These are phyloP conservation scores for Pteropus alecto DNA, from an alignment of 2,113 vertebrate genomes.

Conservation along the genomic window DNA sequence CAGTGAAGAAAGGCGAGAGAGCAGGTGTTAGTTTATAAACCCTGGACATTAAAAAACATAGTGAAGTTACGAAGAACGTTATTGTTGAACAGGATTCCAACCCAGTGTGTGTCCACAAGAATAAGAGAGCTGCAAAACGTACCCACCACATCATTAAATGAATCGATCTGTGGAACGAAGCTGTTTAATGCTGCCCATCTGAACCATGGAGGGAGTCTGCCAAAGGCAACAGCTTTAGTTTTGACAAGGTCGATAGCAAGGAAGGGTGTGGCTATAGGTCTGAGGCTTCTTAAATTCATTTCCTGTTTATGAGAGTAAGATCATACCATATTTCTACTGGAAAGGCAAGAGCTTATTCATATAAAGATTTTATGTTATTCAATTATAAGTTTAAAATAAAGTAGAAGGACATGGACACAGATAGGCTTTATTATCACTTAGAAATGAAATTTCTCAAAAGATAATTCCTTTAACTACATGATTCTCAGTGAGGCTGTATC, in stretches of 20 bases:
- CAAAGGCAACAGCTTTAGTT: constrained; percentile 12
- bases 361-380: not conserved
- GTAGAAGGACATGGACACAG: not conserved
- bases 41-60: not conserved
- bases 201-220: not conserved
- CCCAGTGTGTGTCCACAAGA: not conserved
- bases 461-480: not conserved
- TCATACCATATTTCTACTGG: not conserved
- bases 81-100: constrained; percentile 8
- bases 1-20: not conserved
- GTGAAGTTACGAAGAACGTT: not conserved
- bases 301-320: not conserved
- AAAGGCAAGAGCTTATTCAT: constrained; percentile 22
- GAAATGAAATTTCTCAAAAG: constrained; percentile 9
- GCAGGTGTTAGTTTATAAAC: not conserved
- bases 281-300: constrained; percentile 25
- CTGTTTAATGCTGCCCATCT: not conserved
- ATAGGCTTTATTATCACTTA: not conserved
- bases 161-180: not conserved
- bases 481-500: not conserved
- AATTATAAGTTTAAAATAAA: constrained; percentile 21
- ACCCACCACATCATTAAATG: not conserved
- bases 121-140: not conserved
- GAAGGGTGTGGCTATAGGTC: not conserved
- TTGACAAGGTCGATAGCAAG: not conserved